Percentiles rank a stretch among this genome's conserved stretches.
Conservation (phyloP, 1,140 invertebrate genomes). For the Zaprionus nigranus region DNA sequence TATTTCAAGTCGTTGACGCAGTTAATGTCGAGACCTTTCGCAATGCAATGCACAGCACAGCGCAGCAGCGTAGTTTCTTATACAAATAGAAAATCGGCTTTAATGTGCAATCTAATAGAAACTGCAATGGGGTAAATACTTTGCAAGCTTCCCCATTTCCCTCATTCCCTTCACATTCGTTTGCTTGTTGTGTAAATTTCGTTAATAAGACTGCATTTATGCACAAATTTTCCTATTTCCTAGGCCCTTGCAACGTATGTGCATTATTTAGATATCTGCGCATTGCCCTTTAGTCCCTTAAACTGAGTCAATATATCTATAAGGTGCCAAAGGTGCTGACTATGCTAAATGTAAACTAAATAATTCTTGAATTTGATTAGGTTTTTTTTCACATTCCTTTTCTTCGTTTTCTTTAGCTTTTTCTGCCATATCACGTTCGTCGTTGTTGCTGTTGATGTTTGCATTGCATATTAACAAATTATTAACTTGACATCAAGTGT, state of each 20-base stretch:
- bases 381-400: neutral
- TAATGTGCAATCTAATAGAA: conserved; percentile 81
- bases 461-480: conserved; percentile 20
- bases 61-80: conserved; percentile 57
- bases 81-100: conserved; percentile 79
- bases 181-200: conserved; percentile 52
- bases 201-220: conserved; percentile 73
- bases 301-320: neutral
- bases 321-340: too few species aligned
- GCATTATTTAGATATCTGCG: conserved; percentile 51
- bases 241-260: conserved; percentile 39
- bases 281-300: conserved; percentile 13
- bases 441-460: neutral
- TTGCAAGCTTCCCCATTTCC: too few species aligned
- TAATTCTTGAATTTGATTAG: neutral
- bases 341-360: neutral
- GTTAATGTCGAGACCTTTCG: conserved; percentile 74
- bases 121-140: conserved; percentile 59
- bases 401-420: neutral
- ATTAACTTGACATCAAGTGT: conserved; percentile 31
- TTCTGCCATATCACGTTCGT: neutral
- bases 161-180: neutral
- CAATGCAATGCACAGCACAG: conserved; percentile 23
- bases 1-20: conserved; percentile 82
- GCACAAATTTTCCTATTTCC: conserved; percentile 45